phyloP scores from a whole-genome alignment of 2,888 invertebrate species.

The Acleris cristana region DNA sequence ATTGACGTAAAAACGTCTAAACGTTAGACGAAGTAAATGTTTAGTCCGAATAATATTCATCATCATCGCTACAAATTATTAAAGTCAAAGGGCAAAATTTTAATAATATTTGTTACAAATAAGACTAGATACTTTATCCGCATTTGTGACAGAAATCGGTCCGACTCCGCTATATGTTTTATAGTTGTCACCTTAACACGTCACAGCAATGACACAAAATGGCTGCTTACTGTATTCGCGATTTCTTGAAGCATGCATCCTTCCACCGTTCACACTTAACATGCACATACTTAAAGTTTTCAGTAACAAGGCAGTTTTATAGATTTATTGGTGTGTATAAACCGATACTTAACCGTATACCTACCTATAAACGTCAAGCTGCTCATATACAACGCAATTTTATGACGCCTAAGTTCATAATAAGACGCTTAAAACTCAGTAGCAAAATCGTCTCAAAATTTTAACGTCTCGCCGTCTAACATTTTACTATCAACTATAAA shows the following conservation, averaged over 20 bases:
- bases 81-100: too few relatives aligned
- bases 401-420: conserved; percentile 8
- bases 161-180: too few relatives aligned
- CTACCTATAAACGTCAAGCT: neutral
- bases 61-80: too few relatives aligned
- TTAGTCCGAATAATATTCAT: too few relatives aligned
- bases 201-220: neutral
- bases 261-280: conserved; percentile 8
- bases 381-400: conserved; percentile 13
- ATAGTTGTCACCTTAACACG: too few relatives aligned
- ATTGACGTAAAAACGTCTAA: too few relatives aligned
- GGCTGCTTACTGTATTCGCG: neutral
- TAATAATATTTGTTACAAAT: too few relatives aligned
- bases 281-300: conserved; percentile 2
- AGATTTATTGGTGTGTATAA: neutral
- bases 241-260: conserved; percentile 1
- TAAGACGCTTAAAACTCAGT: conserved; percentile 14
- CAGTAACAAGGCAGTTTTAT: neutral
- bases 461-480: conserved; percentile 15
- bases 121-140: too few relatives aligned
- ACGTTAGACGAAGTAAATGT: too few relatives aligned
- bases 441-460: conserved; percentile 10
- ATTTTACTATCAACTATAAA: conserved; percentile 40
- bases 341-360: conserved; percentile 1
- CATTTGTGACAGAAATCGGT: too few relatives aligned